Evolutionary conservation across 2,888 invertebrate species (phyloP).

Genomic region (Tyria jacobaeae): DNA sequence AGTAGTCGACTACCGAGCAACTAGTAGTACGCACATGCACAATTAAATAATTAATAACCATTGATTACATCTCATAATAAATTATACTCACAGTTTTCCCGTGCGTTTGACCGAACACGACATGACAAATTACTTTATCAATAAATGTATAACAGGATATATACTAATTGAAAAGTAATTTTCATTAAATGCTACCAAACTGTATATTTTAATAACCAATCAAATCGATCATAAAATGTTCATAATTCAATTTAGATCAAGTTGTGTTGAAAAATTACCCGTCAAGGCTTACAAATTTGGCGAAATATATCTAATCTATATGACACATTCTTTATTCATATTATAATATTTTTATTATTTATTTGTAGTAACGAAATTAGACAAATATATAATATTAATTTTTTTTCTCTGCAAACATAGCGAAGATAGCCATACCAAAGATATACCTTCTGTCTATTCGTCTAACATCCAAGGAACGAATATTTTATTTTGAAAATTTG

Average conservation of each 20-base stretch:
- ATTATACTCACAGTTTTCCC: conserved; percentile 37
- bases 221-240: conserved; percentile 58
- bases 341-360: no score
- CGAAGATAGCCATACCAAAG: no score
- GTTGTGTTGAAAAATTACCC: conserved; percentile 34
- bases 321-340: no score
- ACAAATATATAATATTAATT: no score
- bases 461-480: no score
- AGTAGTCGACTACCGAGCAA: conserved; percentile 17
- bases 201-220: conserved; percentile 54
- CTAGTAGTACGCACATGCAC: conserved; percentile 23
- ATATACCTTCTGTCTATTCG: no score
- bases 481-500: no score
- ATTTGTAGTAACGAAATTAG: no score
- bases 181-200: conserved; percentile 50
- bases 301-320: conserved; percentile 48
- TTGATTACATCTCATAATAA: conserved; percentile 38
- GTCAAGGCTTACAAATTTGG: conserved; percentile 33
- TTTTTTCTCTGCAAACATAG: no score
- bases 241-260: conserved; percentile 51
- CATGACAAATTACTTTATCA: conserved; percentile 43
- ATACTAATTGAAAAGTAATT: conserved; percentile 53
- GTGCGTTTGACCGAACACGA: conserved; percentile 34
- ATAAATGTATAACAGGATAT: conserved; percentile 47
- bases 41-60: conserved; percentile 44